Conservation (phyloP, 2,888 invertebrate genomes). For the Pseudolycoriella hygida region DNA sequence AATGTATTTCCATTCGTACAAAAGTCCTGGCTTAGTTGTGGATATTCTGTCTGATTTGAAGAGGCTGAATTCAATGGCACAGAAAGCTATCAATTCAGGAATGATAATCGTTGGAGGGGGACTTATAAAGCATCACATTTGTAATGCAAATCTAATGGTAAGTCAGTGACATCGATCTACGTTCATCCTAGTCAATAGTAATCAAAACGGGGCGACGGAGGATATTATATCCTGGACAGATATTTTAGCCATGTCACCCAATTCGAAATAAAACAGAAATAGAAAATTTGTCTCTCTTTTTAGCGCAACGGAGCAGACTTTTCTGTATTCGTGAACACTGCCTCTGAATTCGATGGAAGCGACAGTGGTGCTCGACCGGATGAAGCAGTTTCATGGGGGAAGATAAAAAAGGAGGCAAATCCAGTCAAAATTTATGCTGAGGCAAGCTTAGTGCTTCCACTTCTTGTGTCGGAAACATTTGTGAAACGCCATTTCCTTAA, state of each 20-base stretch:
- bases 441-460: constrained; percentile 83
- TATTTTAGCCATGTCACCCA: no score
- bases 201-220: no score
- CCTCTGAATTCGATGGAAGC: constrained; percentile 91
- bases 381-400: constrained; percentile 98
- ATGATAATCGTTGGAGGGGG: constrained; percentile 95
- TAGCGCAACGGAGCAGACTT: constrained; percentile 86
- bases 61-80: constrained; percentile 82
- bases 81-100: constrained; percentile 83
- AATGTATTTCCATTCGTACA: constrained; percentile 96
- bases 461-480: constrained; percentile 92
- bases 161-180: not conserved
- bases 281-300: constrained; percentile 25
- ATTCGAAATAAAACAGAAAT: no score
- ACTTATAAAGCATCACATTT: constrained; percentile 96
- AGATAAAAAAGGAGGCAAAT: constrained; percentile 71
- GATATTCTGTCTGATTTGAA: constrained; percentile 87
- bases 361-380: constrained; percentile 96
- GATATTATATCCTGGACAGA: no score
- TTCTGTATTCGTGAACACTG: constrained; percentile 89
- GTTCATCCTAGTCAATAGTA: no score
- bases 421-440: constrained; percentile 91
- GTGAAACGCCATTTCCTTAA: constrained; percentile 42
- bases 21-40: constrained; percentile 77
- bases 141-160: constrained; percentile 94